phyloP scores from a whole-genome alignment of 2,113 vertebrate species.

The Ictalurus furcatus region DNA sequence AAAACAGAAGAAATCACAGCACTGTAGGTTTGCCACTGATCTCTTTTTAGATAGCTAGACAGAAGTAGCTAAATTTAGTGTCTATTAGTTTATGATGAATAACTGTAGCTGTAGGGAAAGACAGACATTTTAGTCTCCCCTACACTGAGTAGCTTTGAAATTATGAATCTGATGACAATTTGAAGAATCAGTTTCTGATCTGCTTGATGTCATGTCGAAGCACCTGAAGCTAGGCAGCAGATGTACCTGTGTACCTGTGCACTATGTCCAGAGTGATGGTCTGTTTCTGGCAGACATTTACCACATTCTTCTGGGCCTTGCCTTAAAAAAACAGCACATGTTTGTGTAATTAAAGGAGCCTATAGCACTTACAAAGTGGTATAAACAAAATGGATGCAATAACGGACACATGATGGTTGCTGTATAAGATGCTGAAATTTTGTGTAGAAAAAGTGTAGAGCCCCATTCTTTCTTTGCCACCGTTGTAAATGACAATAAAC shows the following conservation, averaged over 20 bases:
- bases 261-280: not conserved
- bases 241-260: not conserved
- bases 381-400: too few relatives aligned
- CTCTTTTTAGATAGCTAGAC: not conserved
- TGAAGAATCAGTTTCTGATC: not conserved
- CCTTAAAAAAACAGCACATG: not conserved
- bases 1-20: too few relatives aligned
- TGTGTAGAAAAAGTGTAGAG: too few relatives aligned
- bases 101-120: too few relatives aligned
- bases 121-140: not conserved
- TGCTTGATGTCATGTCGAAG: not conserved
- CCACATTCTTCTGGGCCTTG: not conserved
- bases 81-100: too few relatives aligned
- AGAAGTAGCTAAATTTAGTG: too few relatives aligned
- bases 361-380: not conserved
- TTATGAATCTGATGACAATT: not conserved
- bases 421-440: too few relatives aligned
- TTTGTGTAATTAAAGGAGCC: not conserved
- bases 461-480: too few relatives aligned
- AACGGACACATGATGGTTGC: too few relatives aligned
- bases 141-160: not conserved
- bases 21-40: not conserved
- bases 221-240: not conserved
- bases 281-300: too few relatives aligned
- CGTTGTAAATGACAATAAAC: too few relatives aligned